Conservation (phyloP, 2,113 vertebrate species). For the Notarius quadriscutis region DNA sequence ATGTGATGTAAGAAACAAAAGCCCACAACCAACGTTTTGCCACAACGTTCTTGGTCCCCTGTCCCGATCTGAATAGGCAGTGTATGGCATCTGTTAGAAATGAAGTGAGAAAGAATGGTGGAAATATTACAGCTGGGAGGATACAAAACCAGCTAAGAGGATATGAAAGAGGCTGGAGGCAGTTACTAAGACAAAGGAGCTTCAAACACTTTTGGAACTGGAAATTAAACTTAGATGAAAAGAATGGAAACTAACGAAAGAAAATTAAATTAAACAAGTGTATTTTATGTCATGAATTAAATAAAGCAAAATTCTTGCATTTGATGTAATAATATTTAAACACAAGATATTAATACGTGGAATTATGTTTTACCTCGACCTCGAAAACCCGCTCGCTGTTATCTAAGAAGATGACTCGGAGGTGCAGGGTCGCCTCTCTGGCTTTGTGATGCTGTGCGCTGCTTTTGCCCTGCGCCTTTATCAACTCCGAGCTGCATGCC, state of each 20-base stretch:
- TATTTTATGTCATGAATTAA: too few relatives aligned
- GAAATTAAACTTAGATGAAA: background rate
- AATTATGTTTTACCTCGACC: conserved; percentile 68
- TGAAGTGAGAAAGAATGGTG: background rate
- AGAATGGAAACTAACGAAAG: background rate
- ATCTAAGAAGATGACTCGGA: conserved; percentile 74
- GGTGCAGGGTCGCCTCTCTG: conserved; percentile 66
- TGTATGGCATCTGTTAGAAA: background rate
- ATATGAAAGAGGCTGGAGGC: background rate
- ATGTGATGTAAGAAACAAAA: background rate
- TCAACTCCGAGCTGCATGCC: conserved; percentile 56
- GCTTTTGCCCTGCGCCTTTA: conserved; percentile 36
- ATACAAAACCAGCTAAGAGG: background rate
- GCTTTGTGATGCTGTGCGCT: conserved; percentile 52
- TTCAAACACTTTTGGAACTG: background rate
- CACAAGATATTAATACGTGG: background rate
- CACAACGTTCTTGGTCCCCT: background rate
- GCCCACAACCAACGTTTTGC: background rate
- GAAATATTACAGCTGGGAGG: background rate
- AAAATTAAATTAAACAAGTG: background rate
- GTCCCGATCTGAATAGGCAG: background rate
- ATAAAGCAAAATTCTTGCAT: background rate
- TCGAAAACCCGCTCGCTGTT: conserved; percentile 76
- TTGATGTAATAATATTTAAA: background rate
- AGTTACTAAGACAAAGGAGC: background rate